Evolutionary conservation across 2,888 invertebrate genomes (phyloP).

Genomic region (Mythimna loreyi): DNA sequence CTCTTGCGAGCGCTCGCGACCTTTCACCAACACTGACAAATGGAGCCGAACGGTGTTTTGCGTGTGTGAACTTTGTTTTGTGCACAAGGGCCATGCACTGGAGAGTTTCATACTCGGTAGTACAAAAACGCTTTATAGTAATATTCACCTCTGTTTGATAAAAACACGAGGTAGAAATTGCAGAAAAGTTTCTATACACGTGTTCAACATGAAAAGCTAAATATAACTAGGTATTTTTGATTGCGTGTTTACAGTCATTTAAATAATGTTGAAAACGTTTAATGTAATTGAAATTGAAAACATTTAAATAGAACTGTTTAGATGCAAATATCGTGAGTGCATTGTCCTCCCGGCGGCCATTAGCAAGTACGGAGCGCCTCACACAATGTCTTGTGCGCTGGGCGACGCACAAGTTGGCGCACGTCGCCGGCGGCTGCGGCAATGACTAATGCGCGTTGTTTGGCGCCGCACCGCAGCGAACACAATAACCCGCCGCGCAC

Average conservation of each 20-base stretch:
- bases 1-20: conserved; percentile 27
- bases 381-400: conserved; percentile 48
- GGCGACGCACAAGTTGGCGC: conserved; percentile 21
- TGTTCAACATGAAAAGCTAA: neutral
- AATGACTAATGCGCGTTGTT: conserved; percentile 52
- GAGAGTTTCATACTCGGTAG: conserved; percentile 11
- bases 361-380: conserved; percentile 27
- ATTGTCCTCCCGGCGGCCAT: neutral
- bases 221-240: neutral
- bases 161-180: neutral
- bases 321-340: conserved; percentile 16
- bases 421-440: conserved; percentile 33
- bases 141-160: neutral
- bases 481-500: conserved; percentile 28
- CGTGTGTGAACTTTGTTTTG: conserved; percentile 27
- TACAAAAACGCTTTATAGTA: conserved; percentile 6
- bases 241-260: neutral
- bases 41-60: conserved; percentile 3
- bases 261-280: neutral
- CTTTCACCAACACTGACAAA: conserved; percentile 1
- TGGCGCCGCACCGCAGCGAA: neutral
- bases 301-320: conserved; percentile 8
- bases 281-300: no score
- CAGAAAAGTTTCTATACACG: neutral
- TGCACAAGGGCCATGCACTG: conserved; percentile 17